Percentiles rank a stretch among this genome's conserved stretches.
phyloP scores from a whole-genome alignment of 2,113 vertebrate genomes.

The Nannospalax galili region DNA sequence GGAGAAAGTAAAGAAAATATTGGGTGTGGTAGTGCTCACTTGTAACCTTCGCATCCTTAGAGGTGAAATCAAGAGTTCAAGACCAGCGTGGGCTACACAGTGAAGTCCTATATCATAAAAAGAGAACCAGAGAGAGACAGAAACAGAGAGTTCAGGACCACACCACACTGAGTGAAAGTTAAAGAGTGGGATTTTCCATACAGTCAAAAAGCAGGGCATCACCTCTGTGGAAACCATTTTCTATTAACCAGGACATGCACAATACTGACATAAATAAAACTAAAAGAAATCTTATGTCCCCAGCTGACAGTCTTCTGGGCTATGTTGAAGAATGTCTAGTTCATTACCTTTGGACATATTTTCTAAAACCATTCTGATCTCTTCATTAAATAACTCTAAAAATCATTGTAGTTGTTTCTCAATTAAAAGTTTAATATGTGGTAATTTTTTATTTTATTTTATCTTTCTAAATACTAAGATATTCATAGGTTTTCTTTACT shows the following conservation, averaged over 20 bases:
- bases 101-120: background rate
- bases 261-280: background rate
- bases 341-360: background rate
- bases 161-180: accelerated
- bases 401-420: background rate
- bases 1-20: background rate
- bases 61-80: background rate
- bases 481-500: background rate
- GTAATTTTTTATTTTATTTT: slow-evolving; percentile 5
- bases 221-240: background rate
- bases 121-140: background rate
- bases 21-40: background rate
- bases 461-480: background rate
- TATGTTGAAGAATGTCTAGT: background rate
- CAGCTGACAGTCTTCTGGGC: background rate
- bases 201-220: background rate
- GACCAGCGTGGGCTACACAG: background rate
- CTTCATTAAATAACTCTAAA: background rate
- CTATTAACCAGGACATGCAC: background rate
- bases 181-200: background rate
- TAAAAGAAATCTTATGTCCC: background rate
- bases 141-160: background rate
- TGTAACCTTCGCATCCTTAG: background rate
- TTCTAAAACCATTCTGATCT: background rate
- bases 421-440: background rate